These are phyloP conservation scores for Gambusia affinis DNA, from an alignment of 2,113 vertebrate genomes.

Conservation along the genomic window DNA sequence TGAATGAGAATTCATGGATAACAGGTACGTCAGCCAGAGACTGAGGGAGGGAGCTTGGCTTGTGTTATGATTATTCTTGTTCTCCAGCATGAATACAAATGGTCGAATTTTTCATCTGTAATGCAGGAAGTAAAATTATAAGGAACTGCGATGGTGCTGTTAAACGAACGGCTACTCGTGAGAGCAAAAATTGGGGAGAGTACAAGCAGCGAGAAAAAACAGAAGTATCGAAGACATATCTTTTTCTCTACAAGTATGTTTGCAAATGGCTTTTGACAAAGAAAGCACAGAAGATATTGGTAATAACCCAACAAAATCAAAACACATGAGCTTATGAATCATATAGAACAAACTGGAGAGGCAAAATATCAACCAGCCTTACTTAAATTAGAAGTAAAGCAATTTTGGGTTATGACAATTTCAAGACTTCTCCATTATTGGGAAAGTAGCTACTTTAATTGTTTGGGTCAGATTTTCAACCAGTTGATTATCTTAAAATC, in stretches of 20 bases:
- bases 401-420: neutral
- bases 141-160: conserved; percentile 31
- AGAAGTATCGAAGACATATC: neutral
- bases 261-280: neutral
- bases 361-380: neutral
- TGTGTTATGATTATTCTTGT: conserved; percentile 39
- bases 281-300: neutral
- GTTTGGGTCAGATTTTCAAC: neutral
- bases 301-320: neutral
- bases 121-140: conserved; percentile 30
- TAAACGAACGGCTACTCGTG: conserved; percentile 30
- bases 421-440: neutral
- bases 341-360: neutral
- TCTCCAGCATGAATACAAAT: conserved; percentile 58
- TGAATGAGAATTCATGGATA: conserved; percentile 65
- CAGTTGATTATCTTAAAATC: neutral
- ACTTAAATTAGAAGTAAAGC: neutral
- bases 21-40: conserved; percentile 33
- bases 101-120: conserved; percentile 37
- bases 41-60: conserved; percentile 31
- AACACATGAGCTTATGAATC: neutral
- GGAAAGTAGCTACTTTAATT: neutral
- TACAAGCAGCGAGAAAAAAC: conserved; percentile 12
- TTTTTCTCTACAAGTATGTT: neutral
- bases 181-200: conserved; percentile 25